These are phyloP conservation scores for Sphenopsis melanotis DNA, from an alignment of 2,797 vertebrate species.

Conservation along the genomic window DNA sequence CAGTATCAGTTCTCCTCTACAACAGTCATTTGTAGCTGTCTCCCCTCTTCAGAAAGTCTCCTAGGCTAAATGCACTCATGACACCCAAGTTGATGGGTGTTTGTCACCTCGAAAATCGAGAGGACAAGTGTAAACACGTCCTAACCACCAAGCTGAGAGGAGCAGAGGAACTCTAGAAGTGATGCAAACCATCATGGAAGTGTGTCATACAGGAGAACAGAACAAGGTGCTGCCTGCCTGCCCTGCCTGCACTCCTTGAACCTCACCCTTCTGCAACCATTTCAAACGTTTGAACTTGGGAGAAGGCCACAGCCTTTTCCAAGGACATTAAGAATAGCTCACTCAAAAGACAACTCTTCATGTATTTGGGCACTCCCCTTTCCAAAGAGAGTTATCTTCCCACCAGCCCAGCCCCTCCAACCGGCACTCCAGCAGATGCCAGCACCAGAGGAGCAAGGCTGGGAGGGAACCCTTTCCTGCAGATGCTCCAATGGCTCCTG, in stretches of 20 bases:
- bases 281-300: background rate
- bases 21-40: background rate
- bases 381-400: background rate
- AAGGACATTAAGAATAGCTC: background rate
- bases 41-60: background rate
- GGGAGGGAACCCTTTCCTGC: background rate
- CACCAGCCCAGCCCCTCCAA: background rate
- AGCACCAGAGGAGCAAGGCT: background rate
- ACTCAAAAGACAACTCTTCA: background rate
- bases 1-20: background rate
- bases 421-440: background rate
- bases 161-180: background rate
- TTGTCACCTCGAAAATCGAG: background rate
- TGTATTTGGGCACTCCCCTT: background rate
- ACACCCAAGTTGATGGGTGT: fast-evolving
- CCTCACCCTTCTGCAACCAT: background rate
- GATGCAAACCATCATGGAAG: background rate
- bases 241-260: background rate
- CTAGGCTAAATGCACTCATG: background rate
- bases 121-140: background rate
- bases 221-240: background rate
- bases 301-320: background rate
- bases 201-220: fast-evolving
- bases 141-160: background rate
- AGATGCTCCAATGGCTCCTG: background rate